Conservation (phyloP, 2,888 invertebrate species). For the Pandemis cinnamomeana region DNA sequence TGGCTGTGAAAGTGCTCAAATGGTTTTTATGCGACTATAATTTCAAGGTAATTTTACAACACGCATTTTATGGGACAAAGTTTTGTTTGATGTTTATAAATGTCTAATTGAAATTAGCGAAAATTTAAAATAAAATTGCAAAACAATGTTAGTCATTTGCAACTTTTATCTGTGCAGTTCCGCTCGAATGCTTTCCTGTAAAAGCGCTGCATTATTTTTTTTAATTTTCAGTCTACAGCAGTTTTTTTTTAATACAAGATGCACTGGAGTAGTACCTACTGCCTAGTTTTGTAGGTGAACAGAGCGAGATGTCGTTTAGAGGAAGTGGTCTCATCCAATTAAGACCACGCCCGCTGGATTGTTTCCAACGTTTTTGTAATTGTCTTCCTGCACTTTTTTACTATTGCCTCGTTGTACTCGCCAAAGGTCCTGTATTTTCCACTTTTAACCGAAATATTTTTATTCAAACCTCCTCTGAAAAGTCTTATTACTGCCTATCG, state of each 20-base stretch:
- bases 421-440: constrained; percentile 53
- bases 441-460: constrained; percentile 42
- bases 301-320: constrained; percentile 71
- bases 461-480: not conserved
- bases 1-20: no score
- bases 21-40: not conserved
- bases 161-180: not conserved
- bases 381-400: constrained; percentile 70
- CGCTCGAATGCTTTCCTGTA: not conserved
- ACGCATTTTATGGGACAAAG: not conserved
- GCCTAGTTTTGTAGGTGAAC: constrained; percentile 20
- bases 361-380: constrained; percentile 79
- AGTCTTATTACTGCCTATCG: not conserved
- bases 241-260: not conserved
- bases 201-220: not conserved
- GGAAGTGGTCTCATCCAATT: constrained; percentile 83
- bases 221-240: not conserved
- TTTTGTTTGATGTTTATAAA: not conserved
- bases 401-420: constrained; percentile 57
- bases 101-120: not conserved
- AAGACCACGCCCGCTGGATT: constrained; percentile 79
- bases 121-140: not conserved
- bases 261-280: constrained; percentile 4
- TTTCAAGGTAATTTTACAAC: not conserved
- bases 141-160: not conserved